A percentile compares a stretch with the other conserved stretches of the same genome.
These are phyloP conservation scores for Gracilinanus agilis DNA, from an alignment of 2,113 vertebrate genomes.

Conservation along the genomic window DNA sequence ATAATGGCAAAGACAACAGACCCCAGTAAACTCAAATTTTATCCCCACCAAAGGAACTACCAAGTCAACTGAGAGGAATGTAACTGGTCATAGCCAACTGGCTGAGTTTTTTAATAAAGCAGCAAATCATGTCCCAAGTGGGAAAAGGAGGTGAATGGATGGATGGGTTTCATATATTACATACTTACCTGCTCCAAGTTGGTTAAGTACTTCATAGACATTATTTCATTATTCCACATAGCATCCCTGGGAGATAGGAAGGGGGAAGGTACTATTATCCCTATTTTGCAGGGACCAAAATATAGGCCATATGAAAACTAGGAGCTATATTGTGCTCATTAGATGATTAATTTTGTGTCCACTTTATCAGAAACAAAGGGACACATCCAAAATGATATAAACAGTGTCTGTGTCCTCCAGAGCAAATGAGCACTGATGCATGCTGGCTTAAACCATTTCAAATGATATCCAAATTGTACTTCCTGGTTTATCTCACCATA, in stretches of 20 bases:
- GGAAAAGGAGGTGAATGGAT: not conserved
- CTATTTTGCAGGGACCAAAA: not conserved
- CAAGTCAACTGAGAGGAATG: not conserved
- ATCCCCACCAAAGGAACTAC: constrained; percentile 2
- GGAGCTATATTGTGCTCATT: not conserved
- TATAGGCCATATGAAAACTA: constrained; percentile 28
- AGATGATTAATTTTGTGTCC: not conserved
- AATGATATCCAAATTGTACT: constrained; percentile 17
- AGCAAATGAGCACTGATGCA: not conserved
- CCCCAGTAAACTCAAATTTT: not conserved
- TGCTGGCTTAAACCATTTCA: not conserved
- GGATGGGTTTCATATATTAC: constrained; percentile 33
- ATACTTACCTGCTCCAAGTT: constrained; percentile 19
- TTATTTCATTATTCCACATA: constrained; percentile 27
- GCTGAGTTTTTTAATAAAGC: constrained; percentile 14
- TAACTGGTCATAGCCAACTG: not conserved
- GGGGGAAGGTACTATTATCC: not conserved
- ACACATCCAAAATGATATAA: not conserved
- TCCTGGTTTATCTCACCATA: not conserved
- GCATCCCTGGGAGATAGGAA: not conserved
- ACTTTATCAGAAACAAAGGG: constrained; percentile 22
- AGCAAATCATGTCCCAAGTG: not conserved
- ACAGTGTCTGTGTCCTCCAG: not conserved
- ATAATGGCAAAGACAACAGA: not conserved
- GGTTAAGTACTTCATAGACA: constrained; percentile 23